These are phyloP conservation scores for Sebastes steindachneri DNA, from an alignment of 2,797 vertebrate genomes.

Conservation along the genomic window DNA sequence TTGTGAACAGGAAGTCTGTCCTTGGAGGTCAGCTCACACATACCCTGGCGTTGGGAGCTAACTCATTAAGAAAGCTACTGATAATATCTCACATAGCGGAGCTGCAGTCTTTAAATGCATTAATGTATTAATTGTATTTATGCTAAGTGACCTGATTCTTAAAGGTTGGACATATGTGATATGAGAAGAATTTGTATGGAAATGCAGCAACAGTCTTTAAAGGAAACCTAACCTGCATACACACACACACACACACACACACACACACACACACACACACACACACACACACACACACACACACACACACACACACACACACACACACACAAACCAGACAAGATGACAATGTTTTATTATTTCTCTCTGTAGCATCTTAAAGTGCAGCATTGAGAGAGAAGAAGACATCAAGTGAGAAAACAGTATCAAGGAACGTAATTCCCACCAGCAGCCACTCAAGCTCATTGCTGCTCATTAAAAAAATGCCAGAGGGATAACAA, in stretches of 20 bases:
- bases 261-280: not conserved
- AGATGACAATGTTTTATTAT: conserved; percentile 51
- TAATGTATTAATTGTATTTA: not conserved
- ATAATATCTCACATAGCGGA: conserved; percentile 1
- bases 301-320: not conserved
- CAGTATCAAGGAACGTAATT: conserved; percentile 9
- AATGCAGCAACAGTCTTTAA: not conserved
- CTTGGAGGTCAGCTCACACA: not conserved
- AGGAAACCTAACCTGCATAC: not conserved
- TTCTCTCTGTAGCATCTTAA: conserved; percentile 25
- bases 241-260: not conserved
- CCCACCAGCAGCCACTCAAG: conserved; percentile 21
- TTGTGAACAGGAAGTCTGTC: not conserved
- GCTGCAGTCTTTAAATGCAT: not conserved
- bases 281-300: not conserved
- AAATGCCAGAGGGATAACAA: conserved; percentile 15
- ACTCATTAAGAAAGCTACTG: conserved; percentile 17
- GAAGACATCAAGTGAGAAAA: conserved; percentile 22
- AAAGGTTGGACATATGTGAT: not conserved
- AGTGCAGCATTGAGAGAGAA: conserved; percentile 18
- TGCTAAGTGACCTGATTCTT: not conserved
- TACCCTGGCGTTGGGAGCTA: not conserved
- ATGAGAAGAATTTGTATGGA: not conserved
- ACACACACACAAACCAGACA: not conserved
- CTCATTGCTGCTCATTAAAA: conserved; percentile 44